Evolutionary conservation across 2,113 vertebrate genomes (phyloP).

Genomic region (Osmerus mordax): DNA sequence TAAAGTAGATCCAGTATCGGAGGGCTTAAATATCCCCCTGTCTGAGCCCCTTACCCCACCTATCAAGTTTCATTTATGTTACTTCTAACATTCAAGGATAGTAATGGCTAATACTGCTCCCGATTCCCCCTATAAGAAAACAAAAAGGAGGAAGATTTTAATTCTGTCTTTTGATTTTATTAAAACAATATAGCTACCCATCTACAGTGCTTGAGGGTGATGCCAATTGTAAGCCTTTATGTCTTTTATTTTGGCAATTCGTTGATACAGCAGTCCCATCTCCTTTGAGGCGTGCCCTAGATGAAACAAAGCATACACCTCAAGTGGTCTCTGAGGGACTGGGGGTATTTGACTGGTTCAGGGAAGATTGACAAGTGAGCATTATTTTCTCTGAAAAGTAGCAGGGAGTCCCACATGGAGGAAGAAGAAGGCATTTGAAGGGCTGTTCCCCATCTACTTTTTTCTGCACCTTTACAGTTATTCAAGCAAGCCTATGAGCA

Average conservation of each 20-base stretch:
- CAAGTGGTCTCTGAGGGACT: constrained; percentile 64
- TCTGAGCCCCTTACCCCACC: constrained; percentile 29
- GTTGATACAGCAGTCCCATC: constrained; percentile 46
- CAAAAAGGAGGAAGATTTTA: neutral
- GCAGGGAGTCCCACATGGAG: constrained; percentile 67
- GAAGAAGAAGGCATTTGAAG: constrained; percentile 60
- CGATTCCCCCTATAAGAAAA: neutral
- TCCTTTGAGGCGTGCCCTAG: constrained; percentile 66
- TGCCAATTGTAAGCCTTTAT: constrained; percentile 32
- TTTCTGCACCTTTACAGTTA: constrained; percentile 51
- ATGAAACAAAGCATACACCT: constrained; percentile 71
- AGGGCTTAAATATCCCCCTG: constrained; percentile 18
- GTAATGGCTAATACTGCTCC: neutral
- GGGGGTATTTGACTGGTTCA: constrained; percentile 58
- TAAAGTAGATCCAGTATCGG: constrained; percentile 4
- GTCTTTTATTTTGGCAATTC: constrained; percentile 50
- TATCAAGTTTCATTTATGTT: constrained; percentile 16
- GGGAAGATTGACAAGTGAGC: constrained; percentile 73
- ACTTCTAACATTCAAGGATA: constrained; percentile 8
- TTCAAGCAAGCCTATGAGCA: constrained; percentile 65
- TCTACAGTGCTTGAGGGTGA: constrained; percentile 14
- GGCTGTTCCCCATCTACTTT: constrained; percentile 45
- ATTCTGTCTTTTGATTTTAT: constrained; percentile 4
- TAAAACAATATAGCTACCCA: constrained; percentile 12
- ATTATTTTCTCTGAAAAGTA: constrained; percentile 69